These are phyloP conservation scores for Chaetophractus vellerosus DNA, from an alignment of 2,797 vertebrate species.

Conservation along the genomic window DNA sequence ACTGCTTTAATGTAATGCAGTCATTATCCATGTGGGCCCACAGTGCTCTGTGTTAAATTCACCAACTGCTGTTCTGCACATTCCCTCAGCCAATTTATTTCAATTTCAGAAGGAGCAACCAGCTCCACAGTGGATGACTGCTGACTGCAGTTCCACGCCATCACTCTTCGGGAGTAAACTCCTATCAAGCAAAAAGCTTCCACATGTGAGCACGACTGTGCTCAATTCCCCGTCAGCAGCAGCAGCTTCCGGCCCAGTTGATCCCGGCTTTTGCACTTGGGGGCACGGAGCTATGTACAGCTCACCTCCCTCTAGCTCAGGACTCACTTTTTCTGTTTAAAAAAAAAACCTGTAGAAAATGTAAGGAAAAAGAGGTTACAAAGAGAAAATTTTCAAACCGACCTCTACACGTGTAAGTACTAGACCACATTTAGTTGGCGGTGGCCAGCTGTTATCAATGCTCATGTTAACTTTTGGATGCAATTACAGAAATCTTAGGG, in stretches of 20 bases:
- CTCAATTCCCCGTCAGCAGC: slow-evolving; percentile 55
- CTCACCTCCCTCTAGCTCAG: slow-evolving; percentile 62
- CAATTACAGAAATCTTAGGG: neutral
- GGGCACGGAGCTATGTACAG: slow-evolving; percentile 54
- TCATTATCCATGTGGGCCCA: slow-evolving; percentile 71
- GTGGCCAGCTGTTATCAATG: neutral
- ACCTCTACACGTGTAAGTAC: neutral
- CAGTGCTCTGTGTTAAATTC: slow-evolving; percentile 67
- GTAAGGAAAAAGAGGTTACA: neutral
- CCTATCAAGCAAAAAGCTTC: slow-evolving; percentile 66
- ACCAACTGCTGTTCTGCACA: slow-evolving; percentile 78
- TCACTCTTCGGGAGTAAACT: slow-evolving; percentile 64
- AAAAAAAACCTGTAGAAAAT: slow-evolving; percentile 44
- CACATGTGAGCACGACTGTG: neutral
- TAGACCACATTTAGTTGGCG: neutral
- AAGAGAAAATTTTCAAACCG: neutral
- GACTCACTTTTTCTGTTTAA: slow-evolving; percentile 28
- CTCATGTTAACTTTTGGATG: neutral
- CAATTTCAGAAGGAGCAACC: slow-evolving; percentile 78
- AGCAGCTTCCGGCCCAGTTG: neutral
- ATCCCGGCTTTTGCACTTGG: slow-evolving; percentile 56
- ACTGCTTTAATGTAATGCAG: slow-evolving; percentile 69
- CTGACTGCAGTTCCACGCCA: slow-evolving; percentile 75
- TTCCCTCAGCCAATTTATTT: slow-evolving; percentile 85
- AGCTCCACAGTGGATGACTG: slow-evolving; percentile 73